These are phyloP conservation scores for Fragum sueziense DNA, from an alignment of 2,888 invertebrate genomes.

Conservation along the genomic window DNA sequence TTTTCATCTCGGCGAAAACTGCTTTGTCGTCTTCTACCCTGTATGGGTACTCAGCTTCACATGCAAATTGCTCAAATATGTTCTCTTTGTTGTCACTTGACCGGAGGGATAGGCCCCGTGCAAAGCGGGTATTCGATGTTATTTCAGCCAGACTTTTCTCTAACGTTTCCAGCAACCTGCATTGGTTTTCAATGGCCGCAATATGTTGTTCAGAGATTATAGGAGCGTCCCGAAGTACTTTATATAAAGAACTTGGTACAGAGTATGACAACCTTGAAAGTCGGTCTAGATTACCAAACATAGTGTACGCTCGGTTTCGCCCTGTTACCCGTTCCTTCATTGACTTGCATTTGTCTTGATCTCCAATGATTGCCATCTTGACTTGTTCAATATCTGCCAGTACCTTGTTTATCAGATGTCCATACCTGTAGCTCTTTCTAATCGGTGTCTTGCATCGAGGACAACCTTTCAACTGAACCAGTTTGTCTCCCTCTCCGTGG, in stretches of 20 bases:
- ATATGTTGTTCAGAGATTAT: neutral
- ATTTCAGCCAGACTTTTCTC: neutral
- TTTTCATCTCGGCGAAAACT: neutral
- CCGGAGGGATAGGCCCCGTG: neutral
- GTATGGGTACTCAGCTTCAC: neutral
- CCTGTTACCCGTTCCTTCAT: constrained; percentile 84
- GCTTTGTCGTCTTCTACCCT: neutral
- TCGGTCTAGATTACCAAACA: neutral
- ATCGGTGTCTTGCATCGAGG: constrained; percentile 86
- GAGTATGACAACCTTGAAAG: too few relatives aligned
- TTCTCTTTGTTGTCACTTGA: neutral
- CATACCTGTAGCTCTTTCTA: constrained; percentile 85
- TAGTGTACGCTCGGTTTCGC: neutral
- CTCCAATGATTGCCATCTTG: constrained; percentile 48
- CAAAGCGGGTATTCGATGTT: too few relatives aligned
- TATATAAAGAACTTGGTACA: neutral
- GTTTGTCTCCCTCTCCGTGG: neutral
- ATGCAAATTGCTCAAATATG: neutral
- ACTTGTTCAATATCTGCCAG: constrained; percentile 80
- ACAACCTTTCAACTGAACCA: constrained; percentile 82
- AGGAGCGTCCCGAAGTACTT: neutral
- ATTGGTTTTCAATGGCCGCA: neutral
- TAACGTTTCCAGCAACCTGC: neutral
- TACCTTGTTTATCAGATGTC: constrained; percentile 84
- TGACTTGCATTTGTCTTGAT: constrained; percentile 84